Conservation (phyloP, 2,797 vertebrate genomes). For the Phoeniculus purpureus region DNA sequence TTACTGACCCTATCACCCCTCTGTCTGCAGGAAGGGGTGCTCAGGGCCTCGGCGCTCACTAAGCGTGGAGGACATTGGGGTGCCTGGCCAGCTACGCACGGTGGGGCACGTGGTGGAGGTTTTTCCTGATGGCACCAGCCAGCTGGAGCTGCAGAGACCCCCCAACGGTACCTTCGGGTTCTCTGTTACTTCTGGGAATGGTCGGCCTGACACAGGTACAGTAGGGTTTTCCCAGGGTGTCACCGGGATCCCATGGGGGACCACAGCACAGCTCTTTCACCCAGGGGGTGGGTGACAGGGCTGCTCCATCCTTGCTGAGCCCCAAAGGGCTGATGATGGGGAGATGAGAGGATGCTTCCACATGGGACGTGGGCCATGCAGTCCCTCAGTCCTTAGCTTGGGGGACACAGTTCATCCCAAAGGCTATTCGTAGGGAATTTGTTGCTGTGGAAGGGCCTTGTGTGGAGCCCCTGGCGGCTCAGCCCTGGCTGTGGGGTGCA, state of each 20-base stretch:
- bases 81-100: conserved; percentile 76
- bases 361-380: rapidly evolving
- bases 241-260: rapidly evolving
- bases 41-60: conserved; percentile 74
- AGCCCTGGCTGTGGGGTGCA: rapidly evolving
- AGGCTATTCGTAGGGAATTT: background rate
- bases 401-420: rapidly evolving
- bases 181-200: conserved; percentile 88
- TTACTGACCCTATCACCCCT: rapidly evolving
- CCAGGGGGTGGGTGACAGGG: rapidly evolving
- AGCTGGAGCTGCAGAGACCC: conserved; percentile 87
- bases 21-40: conserved; percentile 27
- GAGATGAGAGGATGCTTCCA: background rate
- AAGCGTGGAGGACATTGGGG: conserved; percentile 85
- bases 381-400: background rate
- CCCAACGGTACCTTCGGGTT: conserved; percentile 89
- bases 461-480: too few species aligned
- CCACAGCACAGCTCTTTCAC: rapidly evolving
- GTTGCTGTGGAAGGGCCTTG: background rate
- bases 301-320: background rate
- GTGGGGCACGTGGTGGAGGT: conserved; percentile 87
- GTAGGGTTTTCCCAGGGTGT: background rate
- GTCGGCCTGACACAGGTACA: conserved; percentile 89
- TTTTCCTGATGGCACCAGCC: conserved; percentile 89
- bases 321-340: background rate